phyloP scores from a whole-genome alignment of 2,113 vertebrate species.

The Tachuris rubrigastra region DNA sequence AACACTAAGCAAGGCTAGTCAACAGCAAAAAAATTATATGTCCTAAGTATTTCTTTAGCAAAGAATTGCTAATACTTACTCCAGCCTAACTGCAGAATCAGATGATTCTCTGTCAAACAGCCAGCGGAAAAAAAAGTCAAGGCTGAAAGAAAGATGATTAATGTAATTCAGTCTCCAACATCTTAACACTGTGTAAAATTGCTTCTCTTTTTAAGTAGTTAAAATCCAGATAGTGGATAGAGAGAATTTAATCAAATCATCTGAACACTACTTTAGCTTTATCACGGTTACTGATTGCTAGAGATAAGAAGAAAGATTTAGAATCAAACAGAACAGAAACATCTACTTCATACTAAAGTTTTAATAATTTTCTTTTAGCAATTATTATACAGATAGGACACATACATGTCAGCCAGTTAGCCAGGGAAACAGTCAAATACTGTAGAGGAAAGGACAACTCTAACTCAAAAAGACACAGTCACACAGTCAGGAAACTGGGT shows the following conservation, averaged over 20 bases:
- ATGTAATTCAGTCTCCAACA: neutral
- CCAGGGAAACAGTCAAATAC: neutral
- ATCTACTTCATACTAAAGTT: neutral
- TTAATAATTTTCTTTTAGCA: neutral
- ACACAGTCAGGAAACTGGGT: neutral
- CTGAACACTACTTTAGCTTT: neutral
- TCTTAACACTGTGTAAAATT: neutral
- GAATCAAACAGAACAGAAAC: neutral
- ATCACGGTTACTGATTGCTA: neutral
- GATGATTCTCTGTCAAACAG: constrained; percentile 86
- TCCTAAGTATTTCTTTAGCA: neutral
- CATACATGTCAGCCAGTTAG: neutral
- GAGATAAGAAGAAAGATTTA: neutral
- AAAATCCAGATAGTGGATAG: neutral
- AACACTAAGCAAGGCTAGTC: neutral
- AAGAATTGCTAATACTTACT: constrained; percentile 81
- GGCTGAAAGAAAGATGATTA: constrained; percentile 73
- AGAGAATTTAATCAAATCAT: neutral
- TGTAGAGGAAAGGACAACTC: neutral
- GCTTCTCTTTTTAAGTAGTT: neutral
- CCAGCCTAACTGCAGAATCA: constrained; percentile 79
- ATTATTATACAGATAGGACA: neutral
- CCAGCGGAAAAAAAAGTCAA: constrained; percentile 93
- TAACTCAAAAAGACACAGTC: neutral
- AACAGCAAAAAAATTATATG: neutral